Evolutionary conservation across 2,888 invertebrate genomes (phyloP).

Genomic region (Philonicus albiceps): DNA sequence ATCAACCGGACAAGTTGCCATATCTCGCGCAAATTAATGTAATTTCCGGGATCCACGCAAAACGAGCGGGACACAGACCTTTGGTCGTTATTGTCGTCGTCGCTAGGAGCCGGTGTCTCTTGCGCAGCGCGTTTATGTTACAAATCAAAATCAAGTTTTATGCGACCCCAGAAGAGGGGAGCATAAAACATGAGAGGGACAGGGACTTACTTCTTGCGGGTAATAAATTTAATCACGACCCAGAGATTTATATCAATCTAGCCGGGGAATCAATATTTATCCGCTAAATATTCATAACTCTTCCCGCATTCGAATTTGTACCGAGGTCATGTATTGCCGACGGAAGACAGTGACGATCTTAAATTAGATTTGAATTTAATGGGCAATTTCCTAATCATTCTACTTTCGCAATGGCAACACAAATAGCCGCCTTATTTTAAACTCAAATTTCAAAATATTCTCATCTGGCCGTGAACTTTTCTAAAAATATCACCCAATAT

Average conservation of each 20-base stretch:
- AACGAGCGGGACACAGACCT: not conserved
- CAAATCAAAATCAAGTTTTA: not conserved
- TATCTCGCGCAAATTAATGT: constrained; percentile 12
- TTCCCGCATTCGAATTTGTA: not conserved
- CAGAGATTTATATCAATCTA: not conserved
- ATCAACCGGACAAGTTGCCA: constrained; percentile 2
- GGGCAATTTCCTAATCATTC: not conserved
- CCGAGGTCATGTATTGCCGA: not conserved
- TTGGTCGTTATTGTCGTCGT: not conserved
- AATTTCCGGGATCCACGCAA: constrained; percentile 23
- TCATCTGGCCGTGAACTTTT: not conserved
- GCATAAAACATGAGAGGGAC: not conserved
- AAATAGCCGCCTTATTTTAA: not conserved
- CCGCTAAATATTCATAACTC: not conserved
- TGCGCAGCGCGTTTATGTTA: not conserved
- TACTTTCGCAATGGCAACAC: not conserved
- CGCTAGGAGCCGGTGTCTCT: not conserved
- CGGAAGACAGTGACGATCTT: not conserved
- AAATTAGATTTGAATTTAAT: not conserved
- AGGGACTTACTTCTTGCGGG: not conserved
- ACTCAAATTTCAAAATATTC: not conserved
- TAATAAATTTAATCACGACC: not conserved
- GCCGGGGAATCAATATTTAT: not conserved
- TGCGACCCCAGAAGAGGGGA: too few relatives aligned
- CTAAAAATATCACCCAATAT: not conserved